A percentile compares a stretch with the other conserved stretches of the same genome.
Conservation (phyloP, 2,888 invertebrate species). For the Nephrotoma guestfalica region DNA sequence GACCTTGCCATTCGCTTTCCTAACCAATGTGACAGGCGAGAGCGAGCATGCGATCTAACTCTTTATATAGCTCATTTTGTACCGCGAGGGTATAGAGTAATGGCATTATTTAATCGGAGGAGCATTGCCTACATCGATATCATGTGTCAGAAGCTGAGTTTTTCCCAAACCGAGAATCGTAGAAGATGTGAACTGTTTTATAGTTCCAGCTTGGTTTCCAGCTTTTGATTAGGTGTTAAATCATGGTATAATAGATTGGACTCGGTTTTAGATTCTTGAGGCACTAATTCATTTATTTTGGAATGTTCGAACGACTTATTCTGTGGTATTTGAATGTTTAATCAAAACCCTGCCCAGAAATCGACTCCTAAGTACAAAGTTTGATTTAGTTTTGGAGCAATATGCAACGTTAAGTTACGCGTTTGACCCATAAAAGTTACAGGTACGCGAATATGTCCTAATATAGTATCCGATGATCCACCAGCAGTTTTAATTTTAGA, state of each 20-base stretch:
- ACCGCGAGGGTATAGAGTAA: constrained; percentile 14
- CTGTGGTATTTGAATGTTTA: not conserved
- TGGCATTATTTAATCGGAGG: constrained; percentile 12
- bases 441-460: not conserved
- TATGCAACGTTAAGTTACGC: not conserved
- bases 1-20: constrained; percentile 13
- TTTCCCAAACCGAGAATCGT: constrained; percentile 7
- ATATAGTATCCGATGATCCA: not conserved
- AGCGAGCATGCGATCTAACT: constrained; percentile 20
- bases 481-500: not conserved
- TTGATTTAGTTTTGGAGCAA: not conserved
- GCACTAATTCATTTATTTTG: not conserved
- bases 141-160: constrained; percentile 11
- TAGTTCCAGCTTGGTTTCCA: not conserved
- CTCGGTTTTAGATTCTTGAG: not conserved
- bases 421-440: not conserved
- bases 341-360: not conserved
- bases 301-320: not conserved
- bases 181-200: not conserved
- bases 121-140: constrained; percentile 12
- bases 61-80: constrained; percentile 13
- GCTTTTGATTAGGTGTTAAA: not conserved
- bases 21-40: constrained; percentile 17
- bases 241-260: not conserved
- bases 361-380: not conserved